Evolutionary conservation across 2,797 vertebrate genomes (phyloP), one percentile per base, ranked within the genome.

Genomic region (Falco naumanni): DNA sequence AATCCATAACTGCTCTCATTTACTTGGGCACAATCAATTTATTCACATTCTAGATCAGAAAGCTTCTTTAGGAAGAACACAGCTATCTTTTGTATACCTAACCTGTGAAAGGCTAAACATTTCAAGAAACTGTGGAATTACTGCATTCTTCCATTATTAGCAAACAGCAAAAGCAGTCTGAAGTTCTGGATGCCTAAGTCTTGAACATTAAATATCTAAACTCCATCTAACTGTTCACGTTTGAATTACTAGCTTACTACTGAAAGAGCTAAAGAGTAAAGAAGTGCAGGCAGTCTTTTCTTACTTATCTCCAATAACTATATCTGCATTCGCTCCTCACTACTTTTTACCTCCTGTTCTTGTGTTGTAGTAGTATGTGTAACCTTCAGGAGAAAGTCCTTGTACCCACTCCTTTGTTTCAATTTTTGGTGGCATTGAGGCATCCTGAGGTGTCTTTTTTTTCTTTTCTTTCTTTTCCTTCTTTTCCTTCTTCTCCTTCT

Each of bases 281-380:
- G 43, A 89, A 74, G 74, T 13, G 13, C 31, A 84, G 20, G 15
- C 4, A 24, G 28, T 28, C 15, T 39, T 43, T 68, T 64, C 59
- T 61, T n/a, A 82, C 34, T 90, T 47, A 28, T 31, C 65, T 12
- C 37, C 21, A 80, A 16, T 25, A 80, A 11, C 12, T 54, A 1
- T 9, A 57, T 59, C 64, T 75, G 56, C 34, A 57, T 79, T 57
- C 89, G 37, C 29, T 84, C 37, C 77, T 74, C n/a, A 50, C 39
- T 78, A 68, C 43, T 41, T 93, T 98, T 95, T 97, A 99, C 99
- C 99, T 98, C 99, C 99, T 74, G 99, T 99, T 95, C 91, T 72
- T 57, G 98, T 98, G 97, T 99, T 99, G 94, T 99, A 99, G 94
- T 99, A 99, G 72, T 99, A 99, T 0, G 81, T 97, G 65, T 98